Evolutionary conservation across 2,888 invertebrate genomes (phyloP), one percentile per base, ranked within the genome.

Genomic region (Neelides folsomi): DNA sequence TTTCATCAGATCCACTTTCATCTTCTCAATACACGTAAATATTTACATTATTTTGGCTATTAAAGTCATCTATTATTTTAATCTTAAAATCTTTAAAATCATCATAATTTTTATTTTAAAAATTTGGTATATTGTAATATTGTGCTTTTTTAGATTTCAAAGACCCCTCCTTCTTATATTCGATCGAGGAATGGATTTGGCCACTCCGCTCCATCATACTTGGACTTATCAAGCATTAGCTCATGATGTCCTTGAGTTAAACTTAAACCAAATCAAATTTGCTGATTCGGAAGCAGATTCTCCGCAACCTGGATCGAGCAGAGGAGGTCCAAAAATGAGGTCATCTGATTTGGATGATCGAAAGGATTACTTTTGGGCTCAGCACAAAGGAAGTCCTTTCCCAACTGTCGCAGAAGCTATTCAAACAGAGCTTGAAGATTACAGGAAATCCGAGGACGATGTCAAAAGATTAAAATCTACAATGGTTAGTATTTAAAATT

Each of bases 211-310:
- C 55, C 97, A 97, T 75, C 98, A 99, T 71, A 95, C 98, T 0
- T 99, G 98, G 98, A 98, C 97, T 0, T 99, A 99, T 71, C 98
- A 99, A 72, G 97, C 98, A 1, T 73, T 99, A 50, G 84, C 90
- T 19, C 97, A 98, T 71, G 98, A 99, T 76, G 86, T 97, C 4
- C 71, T 98, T 52, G 89, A 94, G 67, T 76, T 95, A 62, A 82
- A 89, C 8, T 73, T 95, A 52, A 98, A 98, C 72, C 77, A 89
- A 58, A 79, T 87, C 0, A 77, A 80, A 41, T 79, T 86, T 12
- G 79, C 79, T 54, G 85, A 85, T 65, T 76, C 74, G 45, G 71
- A 70, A 1, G 71, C 72, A 49, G 71, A 76, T 1, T 70, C 74
- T n/a, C 74, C 75, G 63, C 82, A 0, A 79, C 80, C 3, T 78